phyloP scores from a whole-genome alignment of 2,888 invertebrate genomes.

The Caenorhabditis drosophilae region DNA sequence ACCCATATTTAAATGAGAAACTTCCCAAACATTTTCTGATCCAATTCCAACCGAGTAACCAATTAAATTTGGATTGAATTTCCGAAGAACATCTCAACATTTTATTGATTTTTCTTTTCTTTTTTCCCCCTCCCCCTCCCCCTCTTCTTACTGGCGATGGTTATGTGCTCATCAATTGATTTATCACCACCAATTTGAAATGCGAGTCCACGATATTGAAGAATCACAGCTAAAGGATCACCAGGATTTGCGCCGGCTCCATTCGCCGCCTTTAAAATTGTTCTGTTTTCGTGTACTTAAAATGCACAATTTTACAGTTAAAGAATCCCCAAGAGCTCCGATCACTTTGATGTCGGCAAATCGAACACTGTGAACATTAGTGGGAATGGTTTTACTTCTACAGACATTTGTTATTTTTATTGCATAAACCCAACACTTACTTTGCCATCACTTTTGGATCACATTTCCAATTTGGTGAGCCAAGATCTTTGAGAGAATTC shows the following conservation, averaged over 20 bases:
- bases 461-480: constrained; percentile 41
- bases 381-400: constrained; percentile 70
- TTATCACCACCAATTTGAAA: constrained; percentile 53
- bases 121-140: no score
- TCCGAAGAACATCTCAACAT: constrained; percentile 75
- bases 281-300: background rate
- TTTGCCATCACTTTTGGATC: constrained; percentile 38
- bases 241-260: constrained; percentile 46
- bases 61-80: constrained; percentile 78
- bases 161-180: constrained; percentile 45
- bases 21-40: constrained; percentile 50
- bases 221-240: constrained; percentile 45
- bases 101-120: background rate
- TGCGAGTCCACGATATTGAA: constrained; percentile 53
- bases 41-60: constrained; percentile 68
- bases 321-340: constrained; percentile 50
- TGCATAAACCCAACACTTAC: constrained; percentile 1
- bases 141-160: constrained; percentile 47
- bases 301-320: constrained; percentile 31
- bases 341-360: constrained; percentile 51
- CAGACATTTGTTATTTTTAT: background rate
- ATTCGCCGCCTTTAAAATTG: constrained; percentile 42
- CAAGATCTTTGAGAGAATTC: constrained; percentile 33
- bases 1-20: constrained; percentile 45
- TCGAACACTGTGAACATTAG: constrained; percentile 47